A percentile compares a stretch with the other conserved stretches of the same genome.
Evolutionary conservation across 2,113 vertebrate species (phyloP).

Genomic region (Emydura subglobosa): DNA sequence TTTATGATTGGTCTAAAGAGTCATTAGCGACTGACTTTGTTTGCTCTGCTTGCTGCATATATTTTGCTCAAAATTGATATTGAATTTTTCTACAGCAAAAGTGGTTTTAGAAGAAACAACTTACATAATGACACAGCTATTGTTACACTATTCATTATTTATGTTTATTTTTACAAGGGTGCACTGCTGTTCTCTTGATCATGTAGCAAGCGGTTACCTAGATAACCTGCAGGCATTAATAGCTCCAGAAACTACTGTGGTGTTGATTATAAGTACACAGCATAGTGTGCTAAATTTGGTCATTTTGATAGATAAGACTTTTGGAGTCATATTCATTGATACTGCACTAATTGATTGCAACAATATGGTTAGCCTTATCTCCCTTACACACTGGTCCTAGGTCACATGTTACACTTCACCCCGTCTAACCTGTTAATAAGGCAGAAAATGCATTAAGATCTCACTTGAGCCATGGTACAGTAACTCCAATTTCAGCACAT

Average conservation of each 20-base stretch:
- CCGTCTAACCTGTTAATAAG: background rate
- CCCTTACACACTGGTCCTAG: background rate
- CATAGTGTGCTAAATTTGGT: background rate
- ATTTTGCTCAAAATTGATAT: background rate
- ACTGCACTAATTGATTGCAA: background rate
- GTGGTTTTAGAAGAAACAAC: background rate
- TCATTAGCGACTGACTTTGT: constrained; percentile 3
- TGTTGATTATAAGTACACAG: background rate
- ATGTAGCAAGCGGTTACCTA: background rate
- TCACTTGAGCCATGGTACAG: constrained; percentile 14
- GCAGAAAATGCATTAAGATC: background rate
- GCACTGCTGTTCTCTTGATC: background rate
- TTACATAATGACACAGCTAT: background rate
- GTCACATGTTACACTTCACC: background rate
- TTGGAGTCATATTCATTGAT: background rate
- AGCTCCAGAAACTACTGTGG: background rate
- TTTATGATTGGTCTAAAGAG: background rate
- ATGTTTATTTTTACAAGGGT: background rate
- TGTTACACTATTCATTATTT: background rate
- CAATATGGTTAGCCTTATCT: background rate
- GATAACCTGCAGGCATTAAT: background rate
- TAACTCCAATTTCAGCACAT: background rate
- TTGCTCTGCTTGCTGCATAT: background rate
- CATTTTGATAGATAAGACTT: background rate
- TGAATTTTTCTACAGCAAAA: background rate